Base-by-base conservation (phyloP, 2,888 invertebrate species). In the Stenodera caucasica region DNA sequence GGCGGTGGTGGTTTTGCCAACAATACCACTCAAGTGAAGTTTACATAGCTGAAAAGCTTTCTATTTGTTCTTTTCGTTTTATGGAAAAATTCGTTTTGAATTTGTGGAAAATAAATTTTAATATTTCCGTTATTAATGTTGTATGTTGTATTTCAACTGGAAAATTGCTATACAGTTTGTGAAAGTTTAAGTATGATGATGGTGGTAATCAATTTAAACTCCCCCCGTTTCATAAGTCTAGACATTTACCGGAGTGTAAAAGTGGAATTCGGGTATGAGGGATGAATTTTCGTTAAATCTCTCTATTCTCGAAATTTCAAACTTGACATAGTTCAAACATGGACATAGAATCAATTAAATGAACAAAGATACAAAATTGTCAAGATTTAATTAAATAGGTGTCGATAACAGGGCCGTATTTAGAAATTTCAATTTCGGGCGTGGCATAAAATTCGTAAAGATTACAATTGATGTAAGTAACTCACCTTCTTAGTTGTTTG, bases 401-500 rank as follows among this genome's bases (percentile, higher is more conserved):
- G n/a, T 5, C n/a, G n/a, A 15, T 1, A 37, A 37, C 15, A 6
- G 8, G 15, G 2, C n/a, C n/a, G n/a, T n/a, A n/a, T n/a, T n/a
- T n/a, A n/a, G n/a, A n/a, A n/a, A n/a, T n/a, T n/a, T n/a, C n/a
- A n/a, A n/a, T n/a, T n/a, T n/a, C n/a, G n/a, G 26, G 3, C 7
- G 26, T 5, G 7, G 7, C 3, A 26, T 26, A 7, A 26, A 5
- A 5, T 26, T 26, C 7, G 3, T 26, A 26, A 26, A 26, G 7
- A 26, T 7, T 3, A 26, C 26, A 7, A 26, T 5, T 5, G 7
- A 26, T 5, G 7, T 5, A 8, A 7, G 9, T 1, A 26, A 37
- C 57, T 60, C 81, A 92, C 92, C 92, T 88, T 75, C 92, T 83
- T 45, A 93, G 83, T 76, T 91, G 90, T 73, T 88, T 87, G 81